These are phyloP conservation scores for Odontamblyopus rebecca DNA, from an alignment of 2,797 vertebrate genomes.

Conservation along the genomic window DNA sequence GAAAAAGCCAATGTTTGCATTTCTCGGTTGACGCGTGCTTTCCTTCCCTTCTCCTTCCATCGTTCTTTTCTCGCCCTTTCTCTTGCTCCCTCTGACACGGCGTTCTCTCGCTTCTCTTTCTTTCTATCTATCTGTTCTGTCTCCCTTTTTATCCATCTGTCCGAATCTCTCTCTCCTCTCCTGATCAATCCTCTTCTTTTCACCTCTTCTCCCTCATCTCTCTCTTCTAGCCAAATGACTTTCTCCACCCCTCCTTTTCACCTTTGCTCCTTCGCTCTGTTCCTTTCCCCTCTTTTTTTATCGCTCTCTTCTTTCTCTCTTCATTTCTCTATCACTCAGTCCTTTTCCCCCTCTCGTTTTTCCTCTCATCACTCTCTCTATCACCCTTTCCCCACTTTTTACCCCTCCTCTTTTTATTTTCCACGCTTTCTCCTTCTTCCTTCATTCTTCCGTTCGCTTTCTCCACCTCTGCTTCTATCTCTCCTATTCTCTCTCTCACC, in stretches of 20 bases:
- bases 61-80: conserved; percentile 11
- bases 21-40: conserved; percentile 53
- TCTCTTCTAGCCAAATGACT: too few species aligned
- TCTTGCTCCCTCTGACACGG: conserved; percentile 27
- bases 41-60: conserved; percentile 1
- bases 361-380: neutral
- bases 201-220: too few species aligned
- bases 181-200: neutral
- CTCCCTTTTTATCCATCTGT: neutral
- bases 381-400: neutral
- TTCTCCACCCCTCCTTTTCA: too few species aligned
- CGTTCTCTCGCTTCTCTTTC: neutral
- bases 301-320: neutral
- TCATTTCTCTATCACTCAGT: neutral
- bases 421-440: neutral
- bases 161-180: neutral
- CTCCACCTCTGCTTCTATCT: conserved; percentile 6
- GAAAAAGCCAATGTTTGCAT: conserved; percentile 79
- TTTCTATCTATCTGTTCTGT: neutral
- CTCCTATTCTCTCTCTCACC: conserved; percentile 30
- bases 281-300: too few species aligned
- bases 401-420: neutral
- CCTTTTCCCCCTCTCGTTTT: neutral
- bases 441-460: neutral
- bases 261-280: too few species aligned